Conservation (phyloP, 1,140 invertebrate genomes). For the Bombus terrestris region DNA sequence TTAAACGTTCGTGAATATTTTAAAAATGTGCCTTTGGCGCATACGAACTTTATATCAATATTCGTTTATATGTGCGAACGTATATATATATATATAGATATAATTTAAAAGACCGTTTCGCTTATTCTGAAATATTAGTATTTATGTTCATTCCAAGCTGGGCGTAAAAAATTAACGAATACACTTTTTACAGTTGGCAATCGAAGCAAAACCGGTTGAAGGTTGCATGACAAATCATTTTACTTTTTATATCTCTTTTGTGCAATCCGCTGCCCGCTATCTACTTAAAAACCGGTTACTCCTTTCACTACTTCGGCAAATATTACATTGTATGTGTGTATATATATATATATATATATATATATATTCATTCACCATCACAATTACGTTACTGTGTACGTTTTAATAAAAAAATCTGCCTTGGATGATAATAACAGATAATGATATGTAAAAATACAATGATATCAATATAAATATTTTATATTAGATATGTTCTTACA, state of each 20-base stretch:
- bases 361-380: not conserved
- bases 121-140: not conserved
- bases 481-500: too few species aligned
- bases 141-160: not conserved
- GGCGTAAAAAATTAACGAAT: not conserved
- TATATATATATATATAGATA: not conserved
- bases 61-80: not conserved
- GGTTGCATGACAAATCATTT: not conserved
- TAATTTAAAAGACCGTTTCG: not conserved
- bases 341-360: too few species aligned
- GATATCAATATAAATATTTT: not conserved
- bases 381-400: too few species aligned
- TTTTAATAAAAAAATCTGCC: not conserved
- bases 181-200: not conserved
- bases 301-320: constrained; percentile 19
- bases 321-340: not conserved
- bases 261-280: not conserved
- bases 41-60: not conserved
- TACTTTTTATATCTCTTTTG: constrained; percentile 3
- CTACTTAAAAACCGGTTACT: constrained; percentile 24
- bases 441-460: too few species aligned
- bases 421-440: not conserved
- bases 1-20: not conserved
- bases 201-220: constrained; percentile 4
- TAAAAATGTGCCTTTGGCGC: not conserved